Percentiles rank a stretch among this genome's conserved stretches.
Conservation (phyloP, 2,113 vertebrate genomes). For the Stigmatopora argus region DNA sequence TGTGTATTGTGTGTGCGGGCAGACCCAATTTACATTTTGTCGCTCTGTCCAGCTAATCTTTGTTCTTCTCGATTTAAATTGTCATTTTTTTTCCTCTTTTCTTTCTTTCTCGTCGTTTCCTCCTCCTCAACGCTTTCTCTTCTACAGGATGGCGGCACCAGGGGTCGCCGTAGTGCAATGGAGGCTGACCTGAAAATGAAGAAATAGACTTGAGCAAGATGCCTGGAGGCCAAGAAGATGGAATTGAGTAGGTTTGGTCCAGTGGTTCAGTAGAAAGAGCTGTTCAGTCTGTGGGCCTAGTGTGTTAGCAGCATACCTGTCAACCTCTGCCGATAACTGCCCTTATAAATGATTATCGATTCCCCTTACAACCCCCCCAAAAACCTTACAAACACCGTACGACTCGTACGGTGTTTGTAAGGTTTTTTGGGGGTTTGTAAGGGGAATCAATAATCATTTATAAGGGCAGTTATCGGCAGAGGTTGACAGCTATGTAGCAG, state of each 20-base stretch:
- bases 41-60: constrained; percentile 21
- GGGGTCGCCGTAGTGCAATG: constrained; percentile 95
- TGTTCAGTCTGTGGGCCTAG: not conserved
- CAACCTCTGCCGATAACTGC: too few species aligned
- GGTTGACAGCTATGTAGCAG: too few species aligned
- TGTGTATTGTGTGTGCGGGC: constrained; percentile 42
- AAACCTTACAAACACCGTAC: too few species aligned
- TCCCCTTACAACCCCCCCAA: too few species aligned
- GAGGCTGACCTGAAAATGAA: constrained; percentile 99
- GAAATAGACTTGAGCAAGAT: constrained; percentile 69
- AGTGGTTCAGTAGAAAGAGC: not conserved
- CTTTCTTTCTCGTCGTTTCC: not conserved
- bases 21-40: constrained; percentile 9
- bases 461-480: too few species aligned
- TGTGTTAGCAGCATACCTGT: constrained; percentile 4
- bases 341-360: too few species aligned
- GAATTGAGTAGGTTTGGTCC: constrained; percentile 7
- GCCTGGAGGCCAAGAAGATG: constrained; percentile 11
- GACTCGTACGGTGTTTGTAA: too few species aligned
- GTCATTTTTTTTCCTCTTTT: constrained; percentile 10
- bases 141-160: constrained; percentile 87
- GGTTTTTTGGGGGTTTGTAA: too few species aligned
- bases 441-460: too few species aligned
- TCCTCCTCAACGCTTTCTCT: constrained; percentile 9
- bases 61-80: constrained; percentile 1